Base-by-base conservation (phyloP, 2,888 invertebrate genomes). In the Phasia obesa region DNA sequence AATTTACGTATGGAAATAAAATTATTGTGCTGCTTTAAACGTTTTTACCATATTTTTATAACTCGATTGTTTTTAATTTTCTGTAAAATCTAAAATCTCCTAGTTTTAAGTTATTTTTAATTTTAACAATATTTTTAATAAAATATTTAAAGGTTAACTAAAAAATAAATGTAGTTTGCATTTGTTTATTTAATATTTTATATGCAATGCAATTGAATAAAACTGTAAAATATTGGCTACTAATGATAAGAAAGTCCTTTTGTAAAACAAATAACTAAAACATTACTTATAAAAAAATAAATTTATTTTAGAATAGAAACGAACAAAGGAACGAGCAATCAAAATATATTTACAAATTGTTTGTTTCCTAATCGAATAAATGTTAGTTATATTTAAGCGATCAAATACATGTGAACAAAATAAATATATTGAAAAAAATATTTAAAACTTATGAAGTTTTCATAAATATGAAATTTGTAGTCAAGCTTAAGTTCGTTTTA, bases 311-410 rank as follows among this genome's bases (percentile, higher is more conserved):
- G 23, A n/a, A n/a, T n/a, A n/a, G n/a, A n/a, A 6, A 13, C 2
- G 11, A 23, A 23, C 13, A 23, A 51, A 51, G 1, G 1, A 15
- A 65, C 31, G 21, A 19, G 15, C 21, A 23, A 31, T 19, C 19
- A 65, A 74, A 47, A 47, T 25, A 23, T 79, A 73, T 79, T 73
- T 79, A 73, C 65, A 79, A 73, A 31, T 67, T 71, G 69, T 65
- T 73, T 79, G 49, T 51, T 35, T 11, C 11, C 35, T 59, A 62
- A 42, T 62, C 15, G 11, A 25, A 62, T 64, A 21, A 70, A 78
- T 77, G 65, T 82, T 78, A 69, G n/a, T n/a, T 75, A 73, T 65
- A 69, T 74, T 70, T 51, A 65, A 70, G 70, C 55, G 53, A 79
- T 42, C 47, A 70, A 70, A 78, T 79, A 27, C 49, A 44, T 82